phyloP scores from a whole-genome alignment of 2,113 vertebrate species.

The Pipa parva region DNA sequence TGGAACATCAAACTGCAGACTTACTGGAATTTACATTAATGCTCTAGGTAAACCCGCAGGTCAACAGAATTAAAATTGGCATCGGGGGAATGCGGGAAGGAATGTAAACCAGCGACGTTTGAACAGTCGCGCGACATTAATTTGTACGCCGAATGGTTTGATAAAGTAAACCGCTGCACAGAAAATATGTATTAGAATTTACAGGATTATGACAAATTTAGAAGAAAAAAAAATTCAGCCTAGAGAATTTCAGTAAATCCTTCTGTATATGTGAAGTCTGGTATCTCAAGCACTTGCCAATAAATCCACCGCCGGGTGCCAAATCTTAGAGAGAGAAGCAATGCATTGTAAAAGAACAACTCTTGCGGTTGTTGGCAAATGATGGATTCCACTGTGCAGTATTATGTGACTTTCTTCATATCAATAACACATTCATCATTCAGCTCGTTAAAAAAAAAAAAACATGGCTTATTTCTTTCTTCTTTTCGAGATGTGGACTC shows the following conservation, averaged over 20 bases:
- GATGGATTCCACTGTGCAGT: neutral
- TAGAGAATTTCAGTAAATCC: constrained; percentile 1
- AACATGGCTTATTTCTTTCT: no score
- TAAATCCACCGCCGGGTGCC: neutral
- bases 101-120: constrained; percentile 24
- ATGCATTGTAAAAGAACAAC: neutral
- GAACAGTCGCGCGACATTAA: constrained; percentile 14
- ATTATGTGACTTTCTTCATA: neutral
- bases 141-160: neutral
- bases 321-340: neutral
- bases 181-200: neutral
- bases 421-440: constrained; percentile 31
- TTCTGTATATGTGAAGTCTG: neutral
- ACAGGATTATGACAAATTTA: constrained; percentile 7
- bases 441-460: no score
- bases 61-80: constrained; percentile 43
- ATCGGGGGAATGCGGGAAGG: constrained; percentile 25
- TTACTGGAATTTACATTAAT: constrained; percentile 48
- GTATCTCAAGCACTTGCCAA: neutral
- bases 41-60: constrained; percentile 39
- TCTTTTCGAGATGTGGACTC: no score
- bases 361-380: constrained; percentile 14
- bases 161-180: constrained; percentile 6
- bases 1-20: constrained; percentile 44
- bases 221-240: neutral